Conservation (phyloP, 2,888 invertebrate genomes). For the Empis livida region DNA sequence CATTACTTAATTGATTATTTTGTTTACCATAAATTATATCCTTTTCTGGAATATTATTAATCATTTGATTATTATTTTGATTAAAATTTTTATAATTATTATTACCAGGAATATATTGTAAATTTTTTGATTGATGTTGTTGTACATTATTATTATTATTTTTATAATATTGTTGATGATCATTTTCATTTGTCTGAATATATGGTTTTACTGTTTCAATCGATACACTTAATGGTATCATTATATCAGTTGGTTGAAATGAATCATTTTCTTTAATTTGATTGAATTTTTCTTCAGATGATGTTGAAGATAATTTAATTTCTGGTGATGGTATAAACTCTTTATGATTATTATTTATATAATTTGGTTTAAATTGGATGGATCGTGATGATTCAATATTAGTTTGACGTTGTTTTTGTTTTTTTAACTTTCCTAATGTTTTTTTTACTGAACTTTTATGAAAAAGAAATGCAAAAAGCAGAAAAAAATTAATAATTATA, state of each 20-base stretch:
- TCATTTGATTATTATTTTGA: not conserved
- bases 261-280: not conserved
- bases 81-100: too few species aligned
- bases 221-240: not conserved
- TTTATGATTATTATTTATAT: not conserved
- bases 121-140: not conserved
- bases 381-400: too few species aligned
- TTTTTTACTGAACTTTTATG: too few species aligned
- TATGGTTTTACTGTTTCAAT: not conserved
- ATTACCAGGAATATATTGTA: too few species aligned
- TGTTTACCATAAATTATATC: too few species aligned
- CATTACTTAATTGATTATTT: too few species aligned
- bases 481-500: too few species aligned
- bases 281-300: not conserved
- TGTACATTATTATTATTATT: not conserved
- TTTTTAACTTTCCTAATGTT: too few species aligned
- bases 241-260: not conserved
- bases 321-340: conserved; percentile 1
- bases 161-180: not conserved
- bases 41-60: too few species aligned
- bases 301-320: not conserved
- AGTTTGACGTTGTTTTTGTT: too few species aligned
- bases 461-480: too few species aligned
- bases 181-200: not conserved
- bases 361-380: too few species aligned